Evolutionary conservation across 2,888 invertebrate species (phyloP), one percentile per base, ranked within the genome.

Genomic region (Augochlorella aurata): DNA sequence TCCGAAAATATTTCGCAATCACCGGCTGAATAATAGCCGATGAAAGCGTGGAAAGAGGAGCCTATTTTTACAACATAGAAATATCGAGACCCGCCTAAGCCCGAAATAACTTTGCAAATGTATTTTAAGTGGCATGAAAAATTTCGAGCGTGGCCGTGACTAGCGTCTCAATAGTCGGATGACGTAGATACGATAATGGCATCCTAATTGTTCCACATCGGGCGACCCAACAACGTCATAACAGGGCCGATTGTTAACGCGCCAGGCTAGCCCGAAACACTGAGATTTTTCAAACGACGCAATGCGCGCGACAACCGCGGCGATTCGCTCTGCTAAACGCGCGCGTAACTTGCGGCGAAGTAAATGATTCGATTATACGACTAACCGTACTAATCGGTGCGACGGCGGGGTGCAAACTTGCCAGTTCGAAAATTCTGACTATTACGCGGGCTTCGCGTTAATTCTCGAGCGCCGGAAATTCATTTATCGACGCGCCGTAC

Each of bases 371-470:
- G 18, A 70, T 44, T 24, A 14, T 24, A 21, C 21, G 49, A 50
- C 12, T 24, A 45, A 71, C 52, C 14, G 29, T 38, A 47, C 18
- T 29, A 71, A 77, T 75, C 18, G 52, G 10, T 29, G n/a, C 29
- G 71, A 29, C 8, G n/a, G 58, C 14, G 3, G 58, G 16, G 14
- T 2, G 18, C 9, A 14, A 18, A 14, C 21, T 66, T 47, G 16
- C 2, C 0, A 12, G 24, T 7, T 45, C 5, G n/a, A 24, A 77
- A 58, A 77, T 24, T 12, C 38, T 21, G 18, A 49, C 7, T 29
- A 65, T 44, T 44, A 14, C n/a, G 38, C 14, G 16, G 49, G 67
- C 61, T 54, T 3, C 38, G 47, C 29, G 16, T 24, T 49, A 14
- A 66, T 50, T 38, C 47, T n/a, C 38, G 16, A 65, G 38, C 38